These are phyloP conservation scores for Corydoras sp. DNA, from an alignment of 2,113 vertebrate species.

Conservation along the genomic window DNA sequence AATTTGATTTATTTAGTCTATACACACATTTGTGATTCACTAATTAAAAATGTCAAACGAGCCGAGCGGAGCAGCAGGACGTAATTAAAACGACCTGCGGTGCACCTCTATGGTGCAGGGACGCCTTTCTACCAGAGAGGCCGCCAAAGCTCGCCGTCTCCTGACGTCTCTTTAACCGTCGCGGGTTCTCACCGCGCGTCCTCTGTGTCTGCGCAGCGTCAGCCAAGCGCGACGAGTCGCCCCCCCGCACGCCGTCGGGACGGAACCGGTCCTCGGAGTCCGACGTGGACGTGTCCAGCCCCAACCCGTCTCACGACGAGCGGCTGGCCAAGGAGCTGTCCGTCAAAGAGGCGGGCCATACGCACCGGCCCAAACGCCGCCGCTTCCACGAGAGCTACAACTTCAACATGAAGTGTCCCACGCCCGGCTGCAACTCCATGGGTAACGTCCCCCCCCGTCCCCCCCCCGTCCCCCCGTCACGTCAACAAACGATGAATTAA, in stretches of 20 bases:
- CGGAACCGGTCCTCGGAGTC: slow-evolving; percentile 93
- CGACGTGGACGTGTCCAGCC: slow-evolving; percentile 90
- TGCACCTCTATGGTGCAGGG: too few relatives aligned
- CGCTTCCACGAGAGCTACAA: slow-evolving; percentile 99
- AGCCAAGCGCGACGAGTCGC: slow-evolving; percentile 85
- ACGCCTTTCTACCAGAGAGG: too few relatives aligned
- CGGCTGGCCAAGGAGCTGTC: slow-evolving; percentile 92
- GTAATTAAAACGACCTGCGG: too few relatives aligned
- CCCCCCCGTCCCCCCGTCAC: neutral
- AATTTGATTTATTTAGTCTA: too few relatives aligned
- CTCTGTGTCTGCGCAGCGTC: slow-evolving; percentile 48
- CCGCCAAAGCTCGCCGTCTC: too few relatives aligned
- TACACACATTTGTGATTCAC: too few relatives aligned
- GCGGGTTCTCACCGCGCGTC: neutral
- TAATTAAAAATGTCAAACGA: too few relatives aligned
- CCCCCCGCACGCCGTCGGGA: slow-evolving; percentile 89
- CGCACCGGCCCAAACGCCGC: slow-evolving; percentile 91
- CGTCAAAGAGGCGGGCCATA: slow-evolving; percentile 91
- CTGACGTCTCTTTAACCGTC: too few relatives aligned
- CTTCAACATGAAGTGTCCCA: slow-evolving; percentile 99
- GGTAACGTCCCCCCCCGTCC: slow-evolving; percentile 58
- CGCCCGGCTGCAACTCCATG: slow-evolving; percentile 92
- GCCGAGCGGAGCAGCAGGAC: too few relatives aligned
- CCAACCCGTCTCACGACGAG: slow-evolving; percentile 88
- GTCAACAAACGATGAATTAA: neutral